Evolutionary conservation across 2,888 invertebrate species (phyloP).

Genomic region (Sphaerophoria rueppellii): DNA sequence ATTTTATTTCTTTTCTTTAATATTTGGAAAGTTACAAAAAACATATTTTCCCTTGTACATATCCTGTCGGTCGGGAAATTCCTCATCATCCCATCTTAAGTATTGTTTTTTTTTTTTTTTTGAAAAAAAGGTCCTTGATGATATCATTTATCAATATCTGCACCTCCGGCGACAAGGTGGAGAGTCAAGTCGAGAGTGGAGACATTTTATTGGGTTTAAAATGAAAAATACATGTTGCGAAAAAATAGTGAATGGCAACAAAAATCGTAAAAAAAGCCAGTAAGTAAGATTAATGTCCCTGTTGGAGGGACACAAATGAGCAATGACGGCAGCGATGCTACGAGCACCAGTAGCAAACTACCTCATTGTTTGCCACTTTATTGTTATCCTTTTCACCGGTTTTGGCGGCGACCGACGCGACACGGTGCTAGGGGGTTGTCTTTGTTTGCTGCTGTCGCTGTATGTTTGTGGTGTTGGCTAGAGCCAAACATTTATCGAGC

Average conservation of each 20-base stretch:
- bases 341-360: neutral
- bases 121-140: neutral
- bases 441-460: neutral
- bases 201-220: conserved; percentile 35
- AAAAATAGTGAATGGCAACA: neutral
- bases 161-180: conserved; percentile 20
- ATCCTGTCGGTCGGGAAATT: no score
- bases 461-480: conserved; percentile 35
- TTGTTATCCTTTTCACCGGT: conserved; percentile 65
- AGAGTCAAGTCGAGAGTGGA: neutral
- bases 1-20: conserved; percentile 7
- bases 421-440: no score
- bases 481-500: conserved; percentile 71
- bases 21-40: neutral
- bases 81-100: neutral
- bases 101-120: neutral
- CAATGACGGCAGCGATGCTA: neutral
- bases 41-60: neutral
- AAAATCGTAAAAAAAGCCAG: conserved; percentile 22
- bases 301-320: neutral
- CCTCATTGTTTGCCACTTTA: conserved; percentile 64
- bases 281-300: conserved; percentile 69
- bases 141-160: conserved; percentile 63
- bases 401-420: conserved; percentile 6
- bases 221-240: conserved; percentile 3